Conservation (phyloP, 2,113 vertebrate species). For the Paratilapia polleni region DNA sequence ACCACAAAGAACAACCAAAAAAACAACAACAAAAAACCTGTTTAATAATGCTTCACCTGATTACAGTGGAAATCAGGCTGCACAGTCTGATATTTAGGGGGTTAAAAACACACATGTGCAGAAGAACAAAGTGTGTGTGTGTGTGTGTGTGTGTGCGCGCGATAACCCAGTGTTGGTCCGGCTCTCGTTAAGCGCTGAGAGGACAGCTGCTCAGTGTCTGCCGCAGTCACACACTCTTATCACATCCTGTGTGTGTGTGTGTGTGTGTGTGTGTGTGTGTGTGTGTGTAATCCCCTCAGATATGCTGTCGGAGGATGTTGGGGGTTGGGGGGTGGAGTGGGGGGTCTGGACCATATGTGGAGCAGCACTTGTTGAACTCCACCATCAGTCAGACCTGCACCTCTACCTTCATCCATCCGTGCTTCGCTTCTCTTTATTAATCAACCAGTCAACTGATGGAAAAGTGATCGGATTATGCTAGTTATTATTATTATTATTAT, state of each 20-base stretch:
- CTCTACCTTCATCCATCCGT: background rate
- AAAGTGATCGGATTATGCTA: background rate
- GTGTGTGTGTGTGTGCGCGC: slow-evolving; percentile 14
- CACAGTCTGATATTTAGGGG: background rate
- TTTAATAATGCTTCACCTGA: rapidly evolving
- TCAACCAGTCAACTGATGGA: rapidly evolving
- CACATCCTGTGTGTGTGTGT: slow-evolving; percentile 21
- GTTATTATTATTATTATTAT: background rate
- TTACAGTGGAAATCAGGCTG: background rate
- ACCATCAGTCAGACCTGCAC: background rate
- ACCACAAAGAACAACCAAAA: background rate
- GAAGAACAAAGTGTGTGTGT: background rate
- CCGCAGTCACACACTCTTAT: slow-evolving; percentile 69
- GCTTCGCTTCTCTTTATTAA: background rate
- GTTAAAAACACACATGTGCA: background rate
- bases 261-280: slow-evolving; percentile 34
- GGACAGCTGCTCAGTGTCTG: slow-evolving; percentile 72
- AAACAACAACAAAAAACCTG: no score
- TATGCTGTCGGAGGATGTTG: slow-evolving; percentile 36
- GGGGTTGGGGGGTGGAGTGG: background rate
- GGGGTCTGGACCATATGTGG: slow-evolving; percentile 41
- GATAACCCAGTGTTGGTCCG: slow-evolving; percentile 24
- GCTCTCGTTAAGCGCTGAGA: slow-evolving; percentile 45
- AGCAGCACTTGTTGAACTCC: slow-evolving; percentile 14
- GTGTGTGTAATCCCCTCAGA: slow-evolving; percentile 29